A percentile compares a stretch with the other conserved stretches of the same genome.
phyloP scores from a whole-genome alignment of 2,113 vertebrate genomes.

The Hystrix brachyura region DNA sequence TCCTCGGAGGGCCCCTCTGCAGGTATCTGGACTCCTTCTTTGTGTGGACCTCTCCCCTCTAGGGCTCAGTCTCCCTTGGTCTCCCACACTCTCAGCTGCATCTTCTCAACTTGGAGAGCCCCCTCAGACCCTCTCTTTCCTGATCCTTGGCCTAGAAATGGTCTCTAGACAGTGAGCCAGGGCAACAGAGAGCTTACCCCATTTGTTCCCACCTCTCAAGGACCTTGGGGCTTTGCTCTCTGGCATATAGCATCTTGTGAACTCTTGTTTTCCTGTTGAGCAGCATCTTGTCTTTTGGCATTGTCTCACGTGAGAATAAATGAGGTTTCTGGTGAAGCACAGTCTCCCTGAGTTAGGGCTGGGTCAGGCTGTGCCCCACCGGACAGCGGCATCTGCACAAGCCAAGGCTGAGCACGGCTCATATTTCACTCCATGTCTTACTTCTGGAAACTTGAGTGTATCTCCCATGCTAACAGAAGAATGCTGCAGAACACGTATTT shows the following conservation, averaged over 20 bases:
- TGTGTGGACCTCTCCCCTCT: background rate
- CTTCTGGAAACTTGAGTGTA: slow-evolving; percentile 62
- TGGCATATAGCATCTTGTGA: background rate
- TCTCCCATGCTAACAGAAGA: slow-evolving; percentile 58
- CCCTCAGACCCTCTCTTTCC: background rate
- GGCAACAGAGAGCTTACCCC: background rate
- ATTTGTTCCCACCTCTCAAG: background rate
- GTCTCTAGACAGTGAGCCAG: background rate
- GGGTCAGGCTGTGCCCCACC: background rate
- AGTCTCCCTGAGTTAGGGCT: background rate
- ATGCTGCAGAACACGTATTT: slow-evolving; percentile 70
- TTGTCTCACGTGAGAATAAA: background rate
- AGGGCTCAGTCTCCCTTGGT: background rate
- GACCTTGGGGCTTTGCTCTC: background rate
- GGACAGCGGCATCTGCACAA: background rate
- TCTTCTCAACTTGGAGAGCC: background rate
- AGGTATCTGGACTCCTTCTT: background rate
- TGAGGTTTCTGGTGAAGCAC: slow-evolving; percentile 4
- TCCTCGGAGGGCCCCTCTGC: rapidly evolving
- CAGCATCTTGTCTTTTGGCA: no score
- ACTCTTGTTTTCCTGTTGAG: background rate
- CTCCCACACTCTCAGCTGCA: background rate
- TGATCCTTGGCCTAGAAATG: background rate
- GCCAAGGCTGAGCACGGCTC: background rate
- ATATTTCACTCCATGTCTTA: slow-evolving; percentile 45